Evolutionary conservation across 2,888 invertebrate species (phyloP).

Genomic region (Heliconius ethilla): DNA sequence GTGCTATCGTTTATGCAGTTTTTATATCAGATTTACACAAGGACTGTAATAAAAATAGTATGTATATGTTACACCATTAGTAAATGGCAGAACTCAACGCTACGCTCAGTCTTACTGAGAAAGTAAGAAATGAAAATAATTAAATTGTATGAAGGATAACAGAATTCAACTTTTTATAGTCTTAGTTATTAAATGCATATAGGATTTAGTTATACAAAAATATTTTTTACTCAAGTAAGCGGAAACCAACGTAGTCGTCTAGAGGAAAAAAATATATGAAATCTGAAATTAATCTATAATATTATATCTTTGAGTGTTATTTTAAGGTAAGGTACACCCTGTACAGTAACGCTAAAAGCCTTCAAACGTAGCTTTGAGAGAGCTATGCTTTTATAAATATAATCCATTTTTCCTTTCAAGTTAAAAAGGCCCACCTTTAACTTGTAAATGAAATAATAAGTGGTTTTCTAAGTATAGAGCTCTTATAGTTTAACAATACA

Average conservation of each 20-base stretch:
- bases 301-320: constrained; percentile 20
- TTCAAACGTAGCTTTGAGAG: constrained; percentile 26
- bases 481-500: constrained; percentile 12
- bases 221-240: too few relatives aligned
- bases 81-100: too few relatives aligned
- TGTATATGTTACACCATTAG: too few relatives aligned
- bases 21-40: too few relatives aligned
- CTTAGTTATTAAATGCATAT: too few relatives aligned
- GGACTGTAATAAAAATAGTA: too few relatives aligned
- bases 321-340: constrained; percentile 25
- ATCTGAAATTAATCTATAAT: not conserved
- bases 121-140: too few relatives aligned
- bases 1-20: not conserved
- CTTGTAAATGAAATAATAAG: constrained; percentile 21
- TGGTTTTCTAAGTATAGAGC: constrained; percentile 10
- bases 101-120: too few relatives aligned
- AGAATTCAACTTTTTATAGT: too few relatives aligned
- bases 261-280: not conserved
- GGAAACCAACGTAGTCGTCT: too few relatives aligned
- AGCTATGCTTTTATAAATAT: constrained; percentile 16
- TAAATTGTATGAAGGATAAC: too few relatives aligned
- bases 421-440: constrained; percentile 23
- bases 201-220: too few relatives aligned
- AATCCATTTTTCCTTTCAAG: constrained; percentile 26
- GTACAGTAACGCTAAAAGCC: constrained; percentile 29